A percentile compares a stretch with the other conserved stretches of the same genome.
phyloP scores from a whole-genome alignment of 2,113 vertebrate species.

The Dicentrarchus labrax region DNA sequence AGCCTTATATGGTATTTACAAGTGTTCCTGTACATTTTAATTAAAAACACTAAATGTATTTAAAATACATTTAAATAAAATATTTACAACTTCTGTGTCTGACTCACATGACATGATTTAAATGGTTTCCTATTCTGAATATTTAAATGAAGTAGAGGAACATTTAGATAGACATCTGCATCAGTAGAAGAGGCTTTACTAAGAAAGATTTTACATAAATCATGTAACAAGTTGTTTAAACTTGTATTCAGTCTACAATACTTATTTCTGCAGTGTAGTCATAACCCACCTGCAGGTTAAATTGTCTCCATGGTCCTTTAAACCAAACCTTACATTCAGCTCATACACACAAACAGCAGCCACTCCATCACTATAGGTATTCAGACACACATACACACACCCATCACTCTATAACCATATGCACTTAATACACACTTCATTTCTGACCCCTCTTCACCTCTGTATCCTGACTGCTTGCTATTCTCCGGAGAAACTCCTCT shows the following conservation, averaged over 20 bases:
- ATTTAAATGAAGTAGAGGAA: too few relatives aligned
- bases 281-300: constrained; percentile 3
- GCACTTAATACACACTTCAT: constrained; percentile 52
- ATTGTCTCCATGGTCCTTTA: neutral
- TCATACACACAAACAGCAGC: constrained; percentile 21
- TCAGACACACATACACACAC: neutral
- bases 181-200: neutral
- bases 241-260: neutral
- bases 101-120: neutral
- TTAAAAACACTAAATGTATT: neutral
- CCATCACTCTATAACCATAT: constrained; percentile 35
- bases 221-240: constrained; percentile 1
- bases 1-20: too few relatives aligned
- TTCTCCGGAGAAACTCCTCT: constrained; percentile 64
- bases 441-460: constrained; percentile 67
- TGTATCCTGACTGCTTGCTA: constrained; percentile 69
- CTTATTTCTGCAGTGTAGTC: neutral
- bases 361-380: constrained; percentile 14
- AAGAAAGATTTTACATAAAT: neutral
- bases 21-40: neutral
- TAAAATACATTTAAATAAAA: neutral
- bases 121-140: neutral
- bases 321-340: constrained; percentile 11
- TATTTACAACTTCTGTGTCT: neutral
- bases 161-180: neutral